These are phyloP conservation scores for Agrochola lychnidis DNA, from an alignment of 2,888 invertebrate species.

Conservation along the genomic window DNA sequence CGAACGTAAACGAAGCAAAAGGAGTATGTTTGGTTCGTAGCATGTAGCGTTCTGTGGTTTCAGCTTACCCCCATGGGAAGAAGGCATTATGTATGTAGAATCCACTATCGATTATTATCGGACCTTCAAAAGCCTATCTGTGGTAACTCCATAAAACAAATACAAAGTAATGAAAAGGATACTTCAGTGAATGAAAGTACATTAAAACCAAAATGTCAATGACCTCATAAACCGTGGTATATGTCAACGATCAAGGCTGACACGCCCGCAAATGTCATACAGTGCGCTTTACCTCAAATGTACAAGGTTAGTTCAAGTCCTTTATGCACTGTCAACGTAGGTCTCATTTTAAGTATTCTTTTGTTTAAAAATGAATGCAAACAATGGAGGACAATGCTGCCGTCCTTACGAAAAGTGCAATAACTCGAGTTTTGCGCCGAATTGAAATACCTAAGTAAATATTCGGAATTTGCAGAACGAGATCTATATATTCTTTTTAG, in stretches of 20 bases:
- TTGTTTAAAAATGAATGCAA: not conserved
- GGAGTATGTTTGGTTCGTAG: too few species aligned
- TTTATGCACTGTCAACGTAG: slow-evolving; percentile 13
- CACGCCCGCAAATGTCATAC: slow-evolving; percentile 72
- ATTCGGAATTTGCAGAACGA: too few species aligned
- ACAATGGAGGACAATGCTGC: too few species aligned
- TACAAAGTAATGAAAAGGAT: slow-evolving; percentile 14
- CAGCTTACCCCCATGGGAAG: too few species aligned
- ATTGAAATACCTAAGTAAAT: too few species aligned
- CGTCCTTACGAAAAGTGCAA: too few species aligned
- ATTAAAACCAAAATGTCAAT: slow-evolving; percentile 65
- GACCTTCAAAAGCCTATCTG: not conserved
- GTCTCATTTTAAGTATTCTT: not conserved
- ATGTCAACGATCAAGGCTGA: slow-evolving; percentile 71
- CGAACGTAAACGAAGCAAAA: too few species aligned
- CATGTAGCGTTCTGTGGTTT: too few species aligned
- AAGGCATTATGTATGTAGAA: not conserved
- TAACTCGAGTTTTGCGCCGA: too few species aligned
- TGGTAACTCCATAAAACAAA: not conserved
- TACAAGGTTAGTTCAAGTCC: slow-evolving; percentile 41
- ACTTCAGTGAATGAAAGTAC: slow-evolving; percentile 52
- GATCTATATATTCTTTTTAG: too few species aligned
- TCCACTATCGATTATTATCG: too few species aligned
- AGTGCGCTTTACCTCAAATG: slow-evolving; percentile 50
- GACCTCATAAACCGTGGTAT: slow-evolving; percentile 59